These are phyloP conservation scores for Notospermus geniculatus DNA, from an alignment of 1,140 invertebrate genomes.

Conservation along the genomic window DNA sequence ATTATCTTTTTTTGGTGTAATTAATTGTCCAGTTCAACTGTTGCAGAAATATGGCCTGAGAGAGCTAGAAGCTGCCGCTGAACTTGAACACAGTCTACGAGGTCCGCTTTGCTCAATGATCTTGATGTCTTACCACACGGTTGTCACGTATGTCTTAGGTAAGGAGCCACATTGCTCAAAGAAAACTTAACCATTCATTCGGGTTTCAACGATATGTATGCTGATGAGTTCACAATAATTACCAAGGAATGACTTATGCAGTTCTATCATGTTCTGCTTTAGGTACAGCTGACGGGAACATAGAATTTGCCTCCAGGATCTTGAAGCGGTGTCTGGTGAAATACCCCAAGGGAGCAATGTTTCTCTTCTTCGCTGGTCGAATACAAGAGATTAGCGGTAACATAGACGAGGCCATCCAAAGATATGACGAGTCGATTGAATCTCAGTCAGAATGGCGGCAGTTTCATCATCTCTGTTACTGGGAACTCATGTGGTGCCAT, in stretches of 20 bases:
- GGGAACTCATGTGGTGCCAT: slow-evolving; percentile 92
- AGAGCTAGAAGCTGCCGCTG: slow-evolving; percentile 71
- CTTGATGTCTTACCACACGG: slow-evolving; percentile 78
- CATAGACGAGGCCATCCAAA: slow-evolving; percentile 70
- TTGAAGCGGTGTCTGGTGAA: slow-evolving; percentile 67
- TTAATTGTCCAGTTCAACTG: too few relatives aligned
- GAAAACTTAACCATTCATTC: too few relatives aligned
- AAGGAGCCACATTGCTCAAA: slow-evolving; percentile 20
- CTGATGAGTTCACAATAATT: too few relatives aligned
- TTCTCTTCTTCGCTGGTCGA: slow-evolving; percentile 86
- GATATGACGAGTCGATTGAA: slow-evolving; percentile 80
- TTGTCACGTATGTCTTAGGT: slow-evolving; percentile 76
- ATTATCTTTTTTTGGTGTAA: too few relatives aligned
- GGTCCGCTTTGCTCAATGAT: slow-evolving; percentile 83
- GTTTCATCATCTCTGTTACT: slow-evolving; percentile 92
- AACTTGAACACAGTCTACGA: slow-evolving; percentile 69
- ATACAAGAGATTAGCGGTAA: slow-evolving; percentile 79
- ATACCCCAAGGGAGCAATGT: slow-evolving; percentile 75
- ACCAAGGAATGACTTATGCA: too few relatives aligned
- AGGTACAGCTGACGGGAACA: slow-evolving; percentile 76
- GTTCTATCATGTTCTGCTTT: slow-evolving; percentile 16
- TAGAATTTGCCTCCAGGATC: slow-evolving; percentile 71
- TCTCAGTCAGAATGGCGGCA: slow-evolving; percentile 86
- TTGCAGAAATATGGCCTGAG: slow-evolving; percentile 69
- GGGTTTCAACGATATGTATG: too few relatives aligned